A percentile compares a stretch with the other conserved stretches of the same genome.
These are phyloP conservation scores for Pseudomyrmex dendroicus DNA, from an alignment of 1,140 invertebrate genomes.

Conservation along the genomic window DNA sequence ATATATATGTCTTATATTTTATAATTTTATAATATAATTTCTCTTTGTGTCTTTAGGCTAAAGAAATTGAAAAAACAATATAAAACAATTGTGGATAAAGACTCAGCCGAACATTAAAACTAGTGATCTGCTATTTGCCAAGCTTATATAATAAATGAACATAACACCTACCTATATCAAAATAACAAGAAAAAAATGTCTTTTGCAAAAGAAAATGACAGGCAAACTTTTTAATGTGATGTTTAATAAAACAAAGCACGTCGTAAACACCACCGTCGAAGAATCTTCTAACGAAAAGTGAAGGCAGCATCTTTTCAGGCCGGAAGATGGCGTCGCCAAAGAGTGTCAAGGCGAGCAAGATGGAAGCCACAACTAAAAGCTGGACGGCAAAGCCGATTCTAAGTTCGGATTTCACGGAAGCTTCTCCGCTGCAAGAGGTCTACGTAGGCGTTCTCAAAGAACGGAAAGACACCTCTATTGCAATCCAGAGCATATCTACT, in stretches of 20 bases:
- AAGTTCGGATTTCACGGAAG: constrained; percentile 84
- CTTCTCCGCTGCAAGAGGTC: constrained; percentile 86
- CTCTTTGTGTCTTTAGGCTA: too few relatives aligned
- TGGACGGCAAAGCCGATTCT: constrained; percentile 84
- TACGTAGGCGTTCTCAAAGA: constrained; percentile 87
- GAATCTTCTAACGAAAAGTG: constrained; percentile 64
- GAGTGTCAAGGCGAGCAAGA: constrained; percentile 64
- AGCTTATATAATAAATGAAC: not conserved
- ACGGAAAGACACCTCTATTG: constrained; percentile 87
- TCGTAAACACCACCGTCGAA: constrained; percentile 15
- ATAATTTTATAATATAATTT: not conserved
- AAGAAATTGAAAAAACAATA: not conserved
- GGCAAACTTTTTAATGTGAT: constrained; percentile 5
- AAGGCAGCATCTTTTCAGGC: constrained; percentile 76
- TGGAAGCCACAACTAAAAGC: constrained; percentile 64
- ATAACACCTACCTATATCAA: not conserved
- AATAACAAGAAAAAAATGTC: not conserved
- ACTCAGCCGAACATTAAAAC: not conserved
- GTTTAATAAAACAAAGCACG: not conserved
- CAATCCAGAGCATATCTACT: constrained; percentile 87
- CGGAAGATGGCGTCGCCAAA: constrained; percentile 62
- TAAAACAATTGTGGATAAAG: not conserved
- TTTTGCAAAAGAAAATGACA: not conserved
- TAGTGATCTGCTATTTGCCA: not conserved
- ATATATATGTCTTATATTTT: too few relatives aligned